A percentile compares a stretch with the other conserved stretches of the same genome.
Conservation (phyloP, 2,888 invertebrate genomes). For the Plebejus anna region DNA sequence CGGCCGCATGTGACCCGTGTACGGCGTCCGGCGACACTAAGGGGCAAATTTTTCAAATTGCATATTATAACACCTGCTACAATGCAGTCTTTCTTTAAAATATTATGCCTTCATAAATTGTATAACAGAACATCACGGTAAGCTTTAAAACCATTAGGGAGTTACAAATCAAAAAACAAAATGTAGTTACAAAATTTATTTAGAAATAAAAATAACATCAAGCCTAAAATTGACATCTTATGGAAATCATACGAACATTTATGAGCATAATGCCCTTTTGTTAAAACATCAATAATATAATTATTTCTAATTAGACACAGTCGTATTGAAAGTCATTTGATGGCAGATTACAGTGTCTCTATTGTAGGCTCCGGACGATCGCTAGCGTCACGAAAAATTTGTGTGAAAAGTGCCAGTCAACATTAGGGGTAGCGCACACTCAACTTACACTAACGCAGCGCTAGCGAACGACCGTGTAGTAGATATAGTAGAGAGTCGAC, state of each 20-base stretch:
- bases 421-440: neutral
- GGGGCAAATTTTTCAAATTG: neutral
- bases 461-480: neutral
- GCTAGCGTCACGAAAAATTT: neutral
- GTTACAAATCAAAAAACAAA: conserved; percentile 36
- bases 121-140: neutral
- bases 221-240: conserved; percentile 75
- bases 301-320: conserved; percentile 16
- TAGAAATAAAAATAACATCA: conserved; percentile 76
- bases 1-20: too few species aligned
- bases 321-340: conserved; percentile 1
- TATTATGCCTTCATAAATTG: too few species aligned
- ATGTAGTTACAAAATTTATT: conserved; percentile 72
- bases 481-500: conserved; percentile 12
- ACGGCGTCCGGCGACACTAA: too few species aligned
- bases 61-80: too few species aligned
- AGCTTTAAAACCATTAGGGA: neutral
- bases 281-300: conserved; percentile 33
- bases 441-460: neutral
- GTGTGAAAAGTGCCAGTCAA: neutral
- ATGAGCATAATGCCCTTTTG: conserved; percentile 73
- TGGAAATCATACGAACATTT: conserved; percentile 69
- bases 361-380: neutral
- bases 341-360: conserved; percentile 29
- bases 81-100: too few species aligned